These are phyloP conservation scores for Plodia interpunctella DNA, from an alignment of 1,140 invertebrate species.

Conservation along the genomic window DNA sequence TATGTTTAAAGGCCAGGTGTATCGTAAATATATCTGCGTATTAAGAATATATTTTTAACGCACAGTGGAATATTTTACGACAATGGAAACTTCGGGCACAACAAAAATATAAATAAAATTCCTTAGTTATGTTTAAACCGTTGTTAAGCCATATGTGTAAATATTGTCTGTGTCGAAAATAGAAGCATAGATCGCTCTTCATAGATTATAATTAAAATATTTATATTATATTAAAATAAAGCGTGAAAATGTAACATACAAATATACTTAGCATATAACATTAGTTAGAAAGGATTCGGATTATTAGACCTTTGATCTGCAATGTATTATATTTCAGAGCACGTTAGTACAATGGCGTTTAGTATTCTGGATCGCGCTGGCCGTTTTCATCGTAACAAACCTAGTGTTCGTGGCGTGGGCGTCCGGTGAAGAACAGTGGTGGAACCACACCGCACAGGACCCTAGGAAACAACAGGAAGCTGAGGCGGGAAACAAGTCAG, in stretches of 20 bases:
- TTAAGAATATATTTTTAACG: no score
- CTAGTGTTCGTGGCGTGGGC: conserved; percentile 85
- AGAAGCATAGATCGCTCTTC: not conserved
- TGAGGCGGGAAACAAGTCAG: conserved; percentile 32
- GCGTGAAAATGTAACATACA: no score
- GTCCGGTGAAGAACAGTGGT: conserved; percentile 84
- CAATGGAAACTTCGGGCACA: no score
- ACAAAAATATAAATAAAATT: no score
- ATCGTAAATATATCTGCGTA: no score
- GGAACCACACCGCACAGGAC: conserved; percentile 78
- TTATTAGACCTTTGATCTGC: no score
- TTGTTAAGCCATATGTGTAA: no score
- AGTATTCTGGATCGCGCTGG: conserved; percentile 90
- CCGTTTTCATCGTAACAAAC: conserved; percentile 84
- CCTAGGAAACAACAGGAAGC: conserved; percentile 47
- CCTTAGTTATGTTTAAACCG: no score
- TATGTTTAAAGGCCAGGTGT: not conserved
- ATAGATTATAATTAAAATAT: no score
- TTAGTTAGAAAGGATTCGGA: no score
- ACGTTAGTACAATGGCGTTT: conserved; percentile 86
- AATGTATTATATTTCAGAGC: conserved; percentile 78
- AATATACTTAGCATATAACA: no score
- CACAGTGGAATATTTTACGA: not conserved
- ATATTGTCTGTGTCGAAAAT: no score
- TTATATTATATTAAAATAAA: not conserved